Evolutionary conservation across 2,113 vertebrate genomes (phyloP).

Genomic region (Pimephales promelas): DNA sequence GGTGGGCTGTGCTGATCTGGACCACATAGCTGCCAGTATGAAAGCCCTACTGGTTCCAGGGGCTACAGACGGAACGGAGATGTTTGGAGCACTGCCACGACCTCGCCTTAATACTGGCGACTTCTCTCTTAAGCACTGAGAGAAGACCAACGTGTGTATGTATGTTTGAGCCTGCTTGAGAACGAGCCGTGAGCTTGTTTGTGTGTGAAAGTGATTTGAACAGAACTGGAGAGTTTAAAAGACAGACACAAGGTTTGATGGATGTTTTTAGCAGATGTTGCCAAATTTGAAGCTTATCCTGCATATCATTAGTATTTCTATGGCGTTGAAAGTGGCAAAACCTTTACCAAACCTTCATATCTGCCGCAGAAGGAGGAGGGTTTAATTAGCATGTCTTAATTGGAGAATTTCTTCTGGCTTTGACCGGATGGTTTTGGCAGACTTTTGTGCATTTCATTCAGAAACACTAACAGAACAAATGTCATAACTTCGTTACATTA

Average conservation of each 20-base stretch:
- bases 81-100: slow-evolving; percentile 89
- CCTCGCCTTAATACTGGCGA: slow-evolving; percentile 92
- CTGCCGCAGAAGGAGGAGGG: background rate
- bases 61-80: slow-evolving; percentile 85
- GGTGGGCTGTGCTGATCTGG: slow-evolving; percentile 86
- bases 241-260: slow-evolving; percentile 53
- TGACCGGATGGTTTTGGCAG: background rate
- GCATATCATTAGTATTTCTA: slow-evolving; percentile 32
- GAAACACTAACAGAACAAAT: slow-evolving; percentile 19
- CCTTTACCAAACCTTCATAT: background rate
- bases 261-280: slow-evolving; percentile 35
- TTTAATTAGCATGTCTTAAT: slow-evolving; percentile 3
- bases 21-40: slow-evolving; percentile 91
- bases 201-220: slow-evolving; percentile 10
- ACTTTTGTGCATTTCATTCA: slow-evolving; percentile 24
- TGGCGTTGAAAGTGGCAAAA: slow-evolving; percentile 4
- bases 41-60: slow-evolving; percentile 85
- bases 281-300: slow-evolving; percentile 21
- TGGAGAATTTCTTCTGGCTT: background rate
- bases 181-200: background rate
- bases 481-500: background rate
- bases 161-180: slow-evolving; percentile 52
- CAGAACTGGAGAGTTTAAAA: slow-evolving; percentile 32
- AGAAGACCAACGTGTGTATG: background rate
- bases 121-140: slow-evolving; percentile 83